phyloP scores from a whole-genome alignment of 2,797 vertebrate genomes.

The Brachyrhaphis roseni region DNA sequence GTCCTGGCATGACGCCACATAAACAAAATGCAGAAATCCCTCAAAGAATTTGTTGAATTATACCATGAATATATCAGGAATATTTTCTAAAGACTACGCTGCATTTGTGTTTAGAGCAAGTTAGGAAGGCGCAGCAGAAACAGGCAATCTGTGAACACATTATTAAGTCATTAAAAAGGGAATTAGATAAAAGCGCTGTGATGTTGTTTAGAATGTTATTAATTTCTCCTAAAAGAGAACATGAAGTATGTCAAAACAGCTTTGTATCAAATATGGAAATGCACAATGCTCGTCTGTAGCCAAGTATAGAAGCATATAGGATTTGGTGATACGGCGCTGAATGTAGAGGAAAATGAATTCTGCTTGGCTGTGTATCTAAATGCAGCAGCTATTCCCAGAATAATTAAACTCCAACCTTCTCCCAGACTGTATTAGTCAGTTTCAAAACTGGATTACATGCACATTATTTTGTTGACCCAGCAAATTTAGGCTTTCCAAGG shows the following conservation, averaged over 20 bases:
- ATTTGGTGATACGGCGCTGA: neutral
- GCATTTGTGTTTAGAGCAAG: neutral
- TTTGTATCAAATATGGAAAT: neutral
- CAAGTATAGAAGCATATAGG: conserved; percentile 8
- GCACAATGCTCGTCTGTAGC: neutral
- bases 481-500: neutral
- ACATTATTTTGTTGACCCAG: neutral
- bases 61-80: neutral
- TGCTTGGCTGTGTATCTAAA: conserved; percentile 54
- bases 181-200: neutral
- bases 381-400: conserved; percentile 57
- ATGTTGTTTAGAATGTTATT: conserved; percentile 5
- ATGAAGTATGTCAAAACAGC: conserved; percentile 5
- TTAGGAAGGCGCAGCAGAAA: neutral
- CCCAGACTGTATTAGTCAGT: conserved; percentile 19
- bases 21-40: neutral
- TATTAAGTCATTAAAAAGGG: neutral
- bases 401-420: conserved; percentile 61
- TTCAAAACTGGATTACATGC: neutral
- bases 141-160: conserved; percentile 7
- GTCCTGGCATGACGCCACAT: neutral
- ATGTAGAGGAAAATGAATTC: conserved; percentile 49
- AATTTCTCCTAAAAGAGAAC: neutral
- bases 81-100: conserved; percentile 1
- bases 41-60: neutral